Base-by-base conservation (phyloP, 1,140 invertebrate species). In the Zaprionus taronus region DNA sequence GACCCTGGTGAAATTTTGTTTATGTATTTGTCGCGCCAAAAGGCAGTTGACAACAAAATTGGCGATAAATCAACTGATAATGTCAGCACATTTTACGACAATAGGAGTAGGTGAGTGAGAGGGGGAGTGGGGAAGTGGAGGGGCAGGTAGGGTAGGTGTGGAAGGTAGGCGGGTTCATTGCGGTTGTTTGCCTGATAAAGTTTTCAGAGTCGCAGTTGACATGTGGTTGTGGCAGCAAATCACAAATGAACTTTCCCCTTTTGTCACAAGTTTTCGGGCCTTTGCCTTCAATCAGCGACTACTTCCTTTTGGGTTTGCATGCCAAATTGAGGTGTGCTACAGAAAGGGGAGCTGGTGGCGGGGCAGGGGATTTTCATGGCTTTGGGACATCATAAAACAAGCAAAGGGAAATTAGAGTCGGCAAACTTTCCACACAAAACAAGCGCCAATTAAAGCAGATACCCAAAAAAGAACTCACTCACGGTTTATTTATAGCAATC, bases 1-100 rank as follows among this genome's bases (percentile, higher is more conserved):
- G 41, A 17, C 44, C 55, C 34, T 15, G 31, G 36, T 4, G 24
- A 64, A 72, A 65, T 80, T 66, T 73, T 69, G 47, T 69, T 72
- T 77, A 80, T 80, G 74, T 70, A 57, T 72, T 77, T 84, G 17
- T 41, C 69, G 61, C 57, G 58, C 36, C 70, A 73, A 26, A 67
- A 64, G 36, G 56, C 74, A 72, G 78, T 81, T 73, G 76, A 65
- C 69, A 83, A 80, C 83, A 70, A 77, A 89, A 90, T 90, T 89
- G 85, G 72, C 85, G 62, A 90, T 90, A 90, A 90, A 90, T 90
- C 85, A 90, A 82, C 82, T 82, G 81, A 90, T 90, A 90, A 90
- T 90, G 81, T 90, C 85, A 57, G 58, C 78, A 71, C 85, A 90
- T 89, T 89, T 79, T 79, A 82, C 73, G 67, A 78, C 69, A 76